Evolutionary conservation across 2,113 vertebrate species (phyloP).

Genomic region (Pyxicephalus adspersus): DNA sequence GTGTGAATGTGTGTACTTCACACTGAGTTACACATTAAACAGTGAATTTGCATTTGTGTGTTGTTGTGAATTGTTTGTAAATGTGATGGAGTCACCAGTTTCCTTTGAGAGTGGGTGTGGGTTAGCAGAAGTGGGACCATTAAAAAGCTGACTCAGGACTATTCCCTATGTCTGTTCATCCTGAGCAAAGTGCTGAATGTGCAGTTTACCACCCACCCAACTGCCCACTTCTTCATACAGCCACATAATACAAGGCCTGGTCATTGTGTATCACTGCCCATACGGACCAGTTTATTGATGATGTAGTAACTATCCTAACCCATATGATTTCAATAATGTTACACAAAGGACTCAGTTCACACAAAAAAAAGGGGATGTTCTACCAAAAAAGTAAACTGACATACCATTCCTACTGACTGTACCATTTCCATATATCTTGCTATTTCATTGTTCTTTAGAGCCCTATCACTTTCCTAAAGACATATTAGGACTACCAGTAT

Average conservation of each 20-base stretch:
- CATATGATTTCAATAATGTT: neutral
- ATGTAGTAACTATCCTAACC: neutral
- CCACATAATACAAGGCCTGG: constrained; percentile 10
- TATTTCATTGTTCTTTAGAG: no score
- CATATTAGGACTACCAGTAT: no score
- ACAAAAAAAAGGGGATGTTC: no score
- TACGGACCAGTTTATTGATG: constrained; percentile 27
- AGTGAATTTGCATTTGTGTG: constrained; percentile 25
- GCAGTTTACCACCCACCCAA: constrained; percentile 14
- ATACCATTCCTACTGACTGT: no score
- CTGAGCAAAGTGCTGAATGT: constrained; percentile 7
- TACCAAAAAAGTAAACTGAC: no score
- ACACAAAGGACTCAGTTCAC: no score
- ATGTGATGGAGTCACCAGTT: constrained; percentile 50
- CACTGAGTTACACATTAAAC: constrained; percentile 35
- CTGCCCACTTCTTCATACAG: neutral
- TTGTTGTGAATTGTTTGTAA: constrained; percentile 42
- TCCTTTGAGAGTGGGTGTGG: constrained; percentile 35
- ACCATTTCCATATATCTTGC: no score
- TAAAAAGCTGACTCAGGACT: constrained; percentile 53
- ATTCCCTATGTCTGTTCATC: constrained; percentile 7
- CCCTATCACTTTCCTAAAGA: no score
- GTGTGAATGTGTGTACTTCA: neutral
- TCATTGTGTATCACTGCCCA: constrained; percentile 34
- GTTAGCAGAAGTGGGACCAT: constrained; percentile 40